Evolutionary conservation across 2,797 vertebrate species (phyloP), one percentile per base, ranked within the genome.

Genomic region (Pelobates cultripes): DNA sequence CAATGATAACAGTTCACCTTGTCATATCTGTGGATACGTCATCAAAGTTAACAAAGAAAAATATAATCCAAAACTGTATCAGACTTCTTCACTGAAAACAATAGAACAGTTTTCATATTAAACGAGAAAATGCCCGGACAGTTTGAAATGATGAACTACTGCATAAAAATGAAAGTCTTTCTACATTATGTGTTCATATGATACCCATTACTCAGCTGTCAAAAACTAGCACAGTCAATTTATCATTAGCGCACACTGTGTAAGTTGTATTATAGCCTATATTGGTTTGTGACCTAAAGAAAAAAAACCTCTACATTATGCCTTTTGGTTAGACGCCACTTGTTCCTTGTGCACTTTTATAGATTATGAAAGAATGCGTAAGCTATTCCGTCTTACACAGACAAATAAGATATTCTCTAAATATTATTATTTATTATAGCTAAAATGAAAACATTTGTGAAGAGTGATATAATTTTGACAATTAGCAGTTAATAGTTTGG

Each of bases 131-230:
- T 73, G 63, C 51, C 12, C 64, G 28, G 75, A 43, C 76, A 51
- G 28, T 70, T 83, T 55, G 43, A 83, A 61, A 83, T 78, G 71
- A 78, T 83, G 76, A 70, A 78, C 70, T 70, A 42, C 81, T 55
- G 75, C 70, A 74, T 45, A 51, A 43, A 75, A 70, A 74, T 77
- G 63, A 82, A 70, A 78, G 70, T 12, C 75, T 83, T 78, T 74
- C 63, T 78, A 73, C 64, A 78, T 78, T 78, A 83, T 83, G 72
- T 78, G 76, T 43, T 63, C 68, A 79, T 70, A 83, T 69, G 55
- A 79, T 61, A 57, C 43, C 76, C 63, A 83, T 83, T 78, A 75
- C 55, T 83, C 81, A 78, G n/a, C 53, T 83, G 81, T 83, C 81
- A 83, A 74, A 70, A 69, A 53, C 28, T 9, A 74, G 15, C 76